Base-by-base conservation (phyloP, 2,888 invertebrate genomes). In the Latheticus oryzae region DNA sequence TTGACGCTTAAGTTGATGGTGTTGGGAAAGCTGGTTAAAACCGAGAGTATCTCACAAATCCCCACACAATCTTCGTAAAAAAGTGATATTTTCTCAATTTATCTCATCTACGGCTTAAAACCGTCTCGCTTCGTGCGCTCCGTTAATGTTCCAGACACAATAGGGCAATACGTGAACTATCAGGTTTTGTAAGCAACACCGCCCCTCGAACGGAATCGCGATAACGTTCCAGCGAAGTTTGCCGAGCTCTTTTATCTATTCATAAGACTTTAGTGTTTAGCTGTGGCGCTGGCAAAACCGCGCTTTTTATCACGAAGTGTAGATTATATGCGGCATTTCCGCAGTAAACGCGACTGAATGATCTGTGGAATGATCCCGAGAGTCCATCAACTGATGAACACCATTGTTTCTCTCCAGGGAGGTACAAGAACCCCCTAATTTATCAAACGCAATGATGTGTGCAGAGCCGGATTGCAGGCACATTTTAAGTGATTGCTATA, bases 351-450 rank as follows among this genome's bases (percentile, higher is more conserved):
- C 38, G 37, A 60, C 58, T 55, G 65, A 65, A 67, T 64, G 64
- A 67, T 67, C 67, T 64, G 58, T 62, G 55, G 53, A 63, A 58
- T 54, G 61, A 62, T 63, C 69, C 67, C 69, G 21, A 51, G 71
- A 63, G 71, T 67, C 64, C 71, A 70, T 71, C 70, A 71, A 60
- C 68, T 70, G 71, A 71, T 71, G 70, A 71, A 69, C 62, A 51
- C 37, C 30, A 45, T 43, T 38, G 53, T 58, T 50, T 38, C 35
- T 23, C 54, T 56, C 66, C 62, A 52, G 55, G 56, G 68, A 63
- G 51, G 61, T 60, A 59, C 63, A 60, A 60, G 61, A 62, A 69
- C 63, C 65, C 67, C 62, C 70, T 69, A 71, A 71, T 71, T 68
- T 67, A 70, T 71, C 69, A 67, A 60, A 62, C 35, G 66, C 64